Conservation (phyloP, 2,797 vertebrate genomes). For the Sebastes minor region DNA sequence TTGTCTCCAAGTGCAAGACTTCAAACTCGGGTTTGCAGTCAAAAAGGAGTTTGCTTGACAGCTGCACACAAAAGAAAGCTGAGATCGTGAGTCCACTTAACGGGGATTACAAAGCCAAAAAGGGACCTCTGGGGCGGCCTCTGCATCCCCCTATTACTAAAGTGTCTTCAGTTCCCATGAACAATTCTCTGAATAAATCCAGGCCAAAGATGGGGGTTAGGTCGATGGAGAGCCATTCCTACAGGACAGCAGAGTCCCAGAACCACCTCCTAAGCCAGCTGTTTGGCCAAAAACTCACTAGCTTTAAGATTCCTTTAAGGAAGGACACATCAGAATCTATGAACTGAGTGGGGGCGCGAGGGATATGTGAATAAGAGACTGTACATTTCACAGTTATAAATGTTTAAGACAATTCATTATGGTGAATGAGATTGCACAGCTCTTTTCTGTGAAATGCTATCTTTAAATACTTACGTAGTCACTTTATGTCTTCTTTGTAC, state of each 20-base stretch:
- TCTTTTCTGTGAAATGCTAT: constrained; percentile 88
- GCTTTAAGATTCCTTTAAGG: constrained; percentile 99
- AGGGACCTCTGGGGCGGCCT: constrained; percentile 82
- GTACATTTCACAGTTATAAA: constrained; percentile 76
- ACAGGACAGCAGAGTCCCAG: constrained; percentile 95
- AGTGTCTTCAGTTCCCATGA: constrained; percentile 80
- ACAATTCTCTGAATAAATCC: constrained; percentile 84
- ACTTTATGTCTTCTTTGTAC: constrained; percentile 89
- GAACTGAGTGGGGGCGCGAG: constrained; percentile 78
- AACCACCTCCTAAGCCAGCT: constrained; percentile 97
- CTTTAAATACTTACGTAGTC: constrained; percentile 83
- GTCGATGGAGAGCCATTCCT: constrained; percentile 81
- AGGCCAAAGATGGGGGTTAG: constrained; percentile 83
- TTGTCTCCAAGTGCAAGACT: constrained; percentile 80
- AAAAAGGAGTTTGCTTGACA: constrained; percentile 82
- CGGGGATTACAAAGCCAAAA: constrained; percentile 86
- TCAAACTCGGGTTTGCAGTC: constrained; percentile 77
- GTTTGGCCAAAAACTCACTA: constrained; percentile 97
- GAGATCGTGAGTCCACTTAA: constrained; percentile 81
- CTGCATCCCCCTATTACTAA: constrained; percentile 85
- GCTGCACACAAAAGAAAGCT: constrained; percentile 83
- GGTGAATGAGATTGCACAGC: constrained; percentile 92
- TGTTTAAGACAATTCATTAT: constrained; percentile 85
- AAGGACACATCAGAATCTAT: constrained; percentile 93
- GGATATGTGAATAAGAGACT: constrained; percentile 81